Conservation (phyloP, 2,888 invertebrate genomes). For the Pseudococcus longispinus region DNA sequence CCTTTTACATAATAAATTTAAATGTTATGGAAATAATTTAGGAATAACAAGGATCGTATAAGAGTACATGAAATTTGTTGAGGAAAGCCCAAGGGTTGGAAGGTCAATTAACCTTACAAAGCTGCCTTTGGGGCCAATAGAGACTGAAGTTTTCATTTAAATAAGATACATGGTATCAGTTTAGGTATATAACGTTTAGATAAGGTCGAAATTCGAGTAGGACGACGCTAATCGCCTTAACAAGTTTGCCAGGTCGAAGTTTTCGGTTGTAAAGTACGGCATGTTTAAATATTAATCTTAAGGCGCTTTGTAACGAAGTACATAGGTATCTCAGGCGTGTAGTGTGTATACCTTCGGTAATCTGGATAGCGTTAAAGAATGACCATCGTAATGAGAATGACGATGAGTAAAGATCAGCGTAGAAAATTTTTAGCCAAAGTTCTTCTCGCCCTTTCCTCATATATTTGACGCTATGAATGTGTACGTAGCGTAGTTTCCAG, state of each 20-base stretch:
- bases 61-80: not conserved
- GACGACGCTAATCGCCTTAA: conserved; percentile 10
- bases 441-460: not conserved
- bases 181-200: conserved; percentile 7
- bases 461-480: not conserved
- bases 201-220: not conserved
- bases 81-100: not conserved
- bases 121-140: not conserved
- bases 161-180: conserved; percentile 20
- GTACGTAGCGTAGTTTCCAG: not conserved
- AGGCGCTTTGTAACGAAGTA: conserved; percentile 9
- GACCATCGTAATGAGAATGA: conserved; percentile 12
- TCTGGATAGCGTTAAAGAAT: not conserved
- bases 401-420: not conserved
- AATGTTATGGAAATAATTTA: not conserved
- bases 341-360: not conserved
- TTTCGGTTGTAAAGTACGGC: not conserved
- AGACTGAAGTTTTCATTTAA: not conserved
- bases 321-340: not conserved
- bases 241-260: conserved; percentile 7
- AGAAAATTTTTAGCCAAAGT: not conserved
- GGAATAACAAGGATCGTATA: not conserved
- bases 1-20: not conserved
- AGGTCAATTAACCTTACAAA: conserved; percentile 16
- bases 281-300: conserved; percentile 17